These are phyloP conservation scores for Battus philenor DNA, from an alignment of 1,140 invertebrate species.

Conservation along the genomic window DNA sequence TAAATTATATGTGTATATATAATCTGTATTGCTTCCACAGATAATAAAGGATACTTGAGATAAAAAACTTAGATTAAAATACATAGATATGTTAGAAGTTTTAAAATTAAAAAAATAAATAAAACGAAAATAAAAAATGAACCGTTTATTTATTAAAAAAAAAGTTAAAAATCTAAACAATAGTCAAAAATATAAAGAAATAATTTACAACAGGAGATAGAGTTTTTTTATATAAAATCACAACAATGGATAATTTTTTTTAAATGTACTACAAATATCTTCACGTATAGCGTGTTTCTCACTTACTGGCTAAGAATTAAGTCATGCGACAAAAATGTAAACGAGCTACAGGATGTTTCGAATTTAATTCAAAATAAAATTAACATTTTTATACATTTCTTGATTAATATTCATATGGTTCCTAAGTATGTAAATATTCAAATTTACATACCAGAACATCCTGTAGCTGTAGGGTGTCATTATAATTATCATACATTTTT, in stretches of 20 bases:
- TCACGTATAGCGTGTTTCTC: background rate
- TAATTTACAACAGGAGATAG: constrained; percentile 33
- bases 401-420: too few relatives aligned
- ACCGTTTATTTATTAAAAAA: constrained; percentile 40
- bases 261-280: constrained; percentile 10
- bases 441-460: too few relatives aligned
- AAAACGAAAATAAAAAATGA: constrained; percentile 32
- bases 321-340: too few relatives aligned
- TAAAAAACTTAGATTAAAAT: too few relatives aligned
- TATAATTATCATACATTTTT: too few relatives aligned
- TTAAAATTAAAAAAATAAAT: too few relatives aligned
- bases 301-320: background rate
- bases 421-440: too few relatives aligned
- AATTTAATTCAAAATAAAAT: background rate
- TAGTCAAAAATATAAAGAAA: constrained; percentile 28
- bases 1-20: too few relatives aligned
- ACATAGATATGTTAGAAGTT: too few relatives aligned
- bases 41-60: too few relatives aligned
- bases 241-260: constrained; percentile 23
- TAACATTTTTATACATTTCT: background rate
- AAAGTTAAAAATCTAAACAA: constrained; percentile 29
- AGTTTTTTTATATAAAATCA: constrained; percentile 29
- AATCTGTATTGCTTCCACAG: too few relatives aligned
- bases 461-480: too few relatives aligned
- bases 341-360: background rate